Base-by-base conservation (phyloP, 1,140 invertebrate genomes). In the Eumaeus atala region DNA sequence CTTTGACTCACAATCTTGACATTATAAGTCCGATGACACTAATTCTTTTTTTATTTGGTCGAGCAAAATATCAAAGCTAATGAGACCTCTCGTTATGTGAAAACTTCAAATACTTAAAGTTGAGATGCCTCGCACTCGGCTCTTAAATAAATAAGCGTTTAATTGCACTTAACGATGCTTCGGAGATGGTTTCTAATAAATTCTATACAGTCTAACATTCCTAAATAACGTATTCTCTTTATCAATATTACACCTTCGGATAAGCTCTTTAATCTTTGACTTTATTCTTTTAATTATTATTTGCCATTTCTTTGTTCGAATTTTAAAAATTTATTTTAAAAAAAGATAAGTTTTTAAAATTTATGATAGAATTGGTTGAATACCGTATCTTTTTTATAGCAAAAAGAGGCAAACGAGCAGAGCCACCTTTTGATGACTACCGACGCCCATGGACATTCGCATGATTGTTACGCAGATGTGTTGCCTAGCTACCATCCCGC, bases 21-120 rank as follows among this genome's bases (percentile, higher is more conserved):
- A 44, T 44, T 44, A 44, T 14, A 9, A 44, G 40, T 44, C 40
- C 40, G 40, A 44, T 44, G 40, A 44, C 40, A 44, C 16, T 16
- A 7, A 44, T 9, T 44, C 17, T 44, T 44, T 28, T 28, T 28
- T 28, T 28, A 28, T 28, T 28, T 28, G 21, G 21, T 6, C 21
- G 40, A 44, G 40, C 38, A 16, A 44, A 44, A 44, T 44, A 44
- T 44, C 40, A 44, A 44, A 44, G 40, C 17, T 44, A 44, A 44
- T 44, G 40, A 44, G 40, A 16, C 12, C 7, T 35, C 35, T 9
- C 9, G 35, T n/a, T 37, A 10, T 9, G 14, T 44, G 12, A 44
- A 44, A 44, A 44, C 40, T 44, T 44, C 14, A 44, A 44, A 44
- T 44, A 16, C 7, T 17, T 44, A 44, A 7, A 44, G 14, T 17